Evolutionary conservation across 2,888 invertebrate species (phyloP), one percentile per base, ranked within the genome.

Genomic region (Synergus umbraculus): DNA sequence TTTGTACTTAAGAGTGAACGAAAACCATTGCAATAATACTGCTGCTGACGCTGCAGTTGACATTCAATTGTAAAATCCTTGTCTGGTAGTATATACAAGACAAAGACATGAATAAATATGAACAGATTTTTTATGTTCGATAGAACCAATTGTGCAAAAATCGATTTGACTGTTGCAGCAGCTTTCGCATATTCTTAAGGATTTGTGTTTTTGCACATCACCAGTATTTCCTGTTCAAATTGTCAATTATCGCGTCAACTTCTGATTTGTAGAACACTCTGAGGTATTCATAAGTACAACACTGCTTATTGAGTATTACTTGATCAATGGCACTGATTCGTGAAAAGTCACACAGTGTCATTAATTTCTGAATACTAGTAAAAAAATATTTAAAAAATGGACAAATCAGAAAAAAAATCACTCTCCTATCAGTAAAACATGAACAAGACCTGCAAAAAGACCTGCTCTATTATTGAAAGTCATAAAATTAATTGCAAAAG

Each of bases 401-500:
- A 54, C 49, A 54, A 73, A 54, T 73, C n/a, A 73, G 54, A 54
- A 18, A 29, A 73, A 73, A 4, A 73, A 41, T 63, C 63, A 63
- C 29, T 63, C 22, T 63, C 12, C 12, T 18, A 18, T 58, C 58
- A 58, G n/a, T 58, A 58, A 58, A 58, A 58, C 58, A 29, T 69
- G 69, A 69, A 66, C 66, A 58, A 58, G 18, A 58, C 43, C 66
- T 67, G 22, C 37, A 69, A 66, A 43, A 58, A 58, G 18, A 58
- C 43, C 66, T 67, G 44, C 37, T 73, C 37, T 73, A 73, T 54
- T 49, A 54, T 54, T 49, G 13, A 18, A 69, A 73, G 22, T 73
- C 54, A 73, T 73, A 73, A 73, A 76, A 54, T 88, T 88, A 88
- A 88, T 90, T 89, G 90, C 90, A 85, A 90, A 91, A 91, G 90